Evolutionary conservation across 2,888 invertebrate genomes (phyloP).

Genomic region (Drosophila parthenogenetica): DNA sequence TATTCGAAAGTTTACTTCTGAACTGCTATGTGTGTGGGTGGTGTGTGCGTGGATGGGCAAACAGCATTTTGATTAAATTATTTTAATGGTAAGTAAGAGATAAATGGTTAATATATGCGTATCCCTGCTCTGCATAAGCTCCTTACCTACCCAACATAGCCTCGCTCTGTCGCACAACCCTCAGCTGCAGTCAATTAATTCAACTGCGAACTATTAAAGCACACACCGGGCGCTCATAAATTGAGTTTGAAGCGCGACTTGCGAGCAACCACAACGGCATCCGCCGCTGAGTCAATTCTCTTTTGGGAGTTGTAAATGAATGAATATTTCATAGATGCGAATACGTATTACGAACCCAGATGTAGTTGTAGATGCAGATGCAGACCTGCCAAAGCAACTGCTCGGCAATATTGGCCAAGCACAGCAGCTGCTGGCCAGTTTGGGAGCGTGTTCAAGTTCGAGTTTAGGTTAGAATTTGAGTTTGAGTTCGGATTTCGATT

Average conservation of each 20-base stretch:
- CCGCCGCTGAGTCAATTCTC: slow-evolving; percentile 71
- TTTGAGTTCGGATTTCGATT: slow-evolving; percentile 27
- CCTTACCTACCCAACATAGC: neutral
- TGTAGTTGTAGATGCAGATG: slow-evolving; percentile 55
- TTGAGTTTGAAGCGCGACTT: slow-evolving; percentile 71
- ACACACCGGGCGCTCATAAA: slow-evolving; percentile 80
- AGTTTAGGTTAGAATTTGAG: slow-evolving; percentile 34
- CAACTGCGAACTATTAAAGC: slow-evolving; percentile 80
- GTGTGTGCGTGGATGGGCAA: slow-evolving; percentile 42
- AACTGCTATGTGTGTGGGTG: slow-evolving; percentile 18
- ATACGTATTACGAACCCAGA: slow-evolving; percentile 45
- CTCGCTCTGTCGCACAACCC: neutral
- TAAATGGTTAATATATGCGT: slow-evolving; percentile 71
- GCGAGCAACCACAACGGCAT: slow-evolving; percentile 36
- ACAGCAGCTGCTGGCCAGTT: slow-evolving; percentile 53
- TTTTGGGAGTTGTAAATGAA: slow-evolving; percentile 75
- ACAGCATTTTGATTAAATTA: slow-evolving; percentile 78
- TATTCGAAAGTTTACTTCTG: slow-evolving; percentile 67
- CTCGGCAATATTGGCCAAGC: slow-evolving; percentile 57
- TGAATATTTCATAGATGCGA: slow-evolving; percentile 79
- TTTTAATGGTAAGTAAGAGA: slow-evolving; percentile 76
- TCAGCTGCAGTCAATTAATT: slow-evolving; percentile 76
- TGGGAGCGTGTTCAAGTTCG: slow-evolving; percentile 21
- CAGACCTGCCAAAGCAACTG: slow-evolving; percentile 19
- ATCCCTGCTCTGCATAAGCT: slow-evolving; percentile 31